Evolutionary conservation across 2,888 invertebrate genomes (phyloP), one percentile per base, ranked within the genome.

Genomic region (Argyresthia goedartella): DNA sequence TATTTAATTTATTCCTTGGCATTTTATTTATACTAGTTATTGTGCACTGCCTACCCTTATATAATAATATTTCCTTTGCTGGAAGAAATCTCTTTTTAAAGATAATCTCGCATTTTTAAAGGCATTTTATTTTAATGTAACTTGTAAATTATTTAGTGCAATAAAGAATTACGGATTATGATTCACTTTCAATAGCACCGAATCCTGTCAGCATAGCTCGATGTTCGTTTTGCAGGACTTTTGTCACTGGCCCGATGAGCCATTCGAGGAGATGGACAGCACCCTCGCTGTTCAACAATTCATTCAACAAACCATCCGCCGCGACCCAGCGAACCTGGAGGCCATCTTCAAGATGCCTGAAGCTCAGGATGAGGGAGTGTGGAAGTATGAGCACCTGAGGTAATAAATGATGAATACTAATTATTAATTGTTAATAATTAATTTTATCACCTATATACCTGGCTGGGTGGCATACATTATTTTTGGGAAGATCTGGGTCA

Each of bases 301-400:
- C 73, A 99, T 99, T 69, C 99, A 99, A 78, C 99, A 99, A 85
- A 92, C 96, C 60, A 99, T 99, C 63, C 90, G 97, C 60, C 91
- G 93, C 58, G 97, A 99, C 79, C 96, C 97, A 33, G 91, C 94
- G 9, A 96, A 97, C 85, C 94, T 99, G 55, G 98, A 98, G 66
- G 89, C 94, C 54, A 98, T 99, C 67, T 87, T 99, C 50, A 96
- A 93, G 66, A 97, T 98, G 88, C 99, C 99, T 1, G 98, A 98
- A 63, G 93, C 95, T 15, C 98, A 98, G 81, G 98, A 99, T 73
- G 98, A 98, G 79, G 98, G 99, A 42, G 99, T 99, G 49, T 99
- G 99, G 99, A 99, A 99, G 85, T 99, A 99, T 77, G 99, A 99
- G 86, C 99, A 99, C 88, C 89, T 99, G 55, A 91, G 95, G 95